Base-by-base conservation (phyloP, 2,888 invertebrate genomes). In the Myopa testacea region DNA sequence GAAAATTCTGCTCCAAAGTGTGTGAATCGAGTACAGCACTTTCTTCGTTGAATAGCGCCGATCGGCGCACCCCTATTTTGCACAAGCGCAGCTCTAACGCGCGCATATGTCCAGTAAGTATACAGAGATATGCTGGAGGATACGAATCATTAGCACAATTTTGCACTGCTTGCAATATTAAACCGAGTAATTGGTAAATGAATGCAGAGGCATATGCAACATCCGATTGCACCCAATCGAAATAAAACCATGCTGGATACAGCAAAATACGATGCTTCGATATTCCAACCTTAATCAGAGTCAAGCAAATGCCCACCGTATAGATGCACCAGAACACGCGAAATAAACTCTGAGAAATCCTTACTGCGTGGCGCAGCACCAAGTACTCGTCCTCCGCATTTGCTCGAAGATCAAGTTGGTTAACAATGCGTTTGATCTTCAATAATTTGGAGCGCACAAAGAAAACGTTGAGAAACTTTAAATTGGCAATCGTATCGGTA, bases 91-190 rank as follows among this genome's bases (percentile, higher is more conserved):
- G 45, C 75, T 82, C 83, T 45, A 88, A 62, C 0, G 84, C 85
- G 16, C 83, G 82, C 83, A 87, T 85, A 70, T 88, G 89, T 1
- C 84, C 87, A 0, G 85, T 84, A 4, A 88, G 82, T 12, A 87
- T 80, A 77, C 85, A 84, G 14, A 87, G 79, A 80, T 85, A 87
- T 0, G 87, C 85, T 0, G 87, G 85, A 26, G 87, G 88, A 81
- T 87, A 88, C 0, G 89, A 87, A 77, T 88, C 87, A 75, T 82
- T 86, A n/a, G 85, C 87, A 12, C 84, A 86, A 78, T 87, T 82
- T 80, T 88, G 87, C 45, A 86, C 34, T 0, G 86, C 86, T 77
- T 88, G 88, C 0, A 88, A 81, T 14, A 82, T 74, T 14, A 88
- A 52, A 0, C 84, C 87, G 45, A 87, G 81, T 16, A 86, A 67